These are phyloP conservation scores for Triops longicaudatus DNA, from an alignment of 1,140 invertebrate genomes.

Conservation along the genomic window DNA sequence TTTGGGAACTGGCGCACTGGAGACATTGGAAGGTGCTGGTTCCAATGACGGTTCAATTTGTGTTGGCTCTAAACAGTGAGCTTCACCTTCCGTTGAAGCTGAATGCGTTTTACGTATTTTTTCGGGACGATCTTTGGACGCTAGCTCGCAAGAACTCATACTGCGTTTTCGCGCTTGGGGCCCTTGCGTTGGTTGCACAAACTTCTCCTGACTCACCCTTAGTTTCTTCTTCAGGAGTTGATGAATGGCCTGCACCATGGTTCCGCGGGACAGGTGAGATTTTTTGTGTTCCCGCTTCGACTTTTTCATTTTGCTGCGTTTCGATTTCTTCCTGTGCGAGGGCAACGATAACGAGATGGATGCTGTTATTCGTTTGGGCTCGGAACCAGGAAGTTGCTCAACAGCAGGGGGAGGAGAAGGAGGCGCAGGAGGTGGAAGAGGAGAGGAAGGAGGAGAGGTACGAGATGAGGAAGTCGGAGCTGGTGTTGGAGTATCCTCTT, in stretches of 20 bases:
- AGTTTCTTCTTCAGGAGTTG: slow-evolving; percentile 22
- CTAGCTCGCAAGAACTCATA: not conserved
- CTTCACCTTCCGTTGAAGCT: not conserved
- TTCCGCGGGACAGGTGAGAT: not conserved
- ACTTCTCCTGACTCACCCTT: not conserved
- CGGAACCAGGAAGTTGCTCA: not conserved
- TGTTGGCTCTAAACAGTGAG: not conserved
- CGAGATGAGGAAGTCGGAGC: not conserved
- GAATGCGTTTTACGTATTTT: not conserved
- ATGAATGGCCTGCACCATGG: slow-evolving; percentile 19
- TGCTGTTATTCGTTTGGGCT: not conserved
- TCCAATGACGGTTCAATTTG: not conserved
- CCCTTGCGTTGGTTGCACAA: not conserved
- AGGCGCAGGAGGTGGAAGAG: not conserved
- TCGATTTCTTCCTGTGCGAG: not conserved
- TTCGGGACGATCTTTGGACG: not conserved
- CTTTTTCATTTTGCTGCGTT: not conserved
- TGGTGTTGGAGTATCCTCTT: not conserved
- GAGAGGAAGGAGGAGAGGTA: no score
- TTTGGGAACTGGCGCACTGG: not conserved
- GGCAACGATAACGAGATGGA: not conserved
- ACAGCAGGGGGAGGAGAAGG: not conserved
- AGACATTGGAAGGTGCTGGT: not conserved
- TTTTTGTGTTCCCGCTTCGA: slow-evolving; percentile 17
- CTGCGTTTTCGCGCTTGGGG: not conserved